Base-by-base conservation (phyloP, 2,797 vertebrate genomes). In the Rhinella marina region DNA sequence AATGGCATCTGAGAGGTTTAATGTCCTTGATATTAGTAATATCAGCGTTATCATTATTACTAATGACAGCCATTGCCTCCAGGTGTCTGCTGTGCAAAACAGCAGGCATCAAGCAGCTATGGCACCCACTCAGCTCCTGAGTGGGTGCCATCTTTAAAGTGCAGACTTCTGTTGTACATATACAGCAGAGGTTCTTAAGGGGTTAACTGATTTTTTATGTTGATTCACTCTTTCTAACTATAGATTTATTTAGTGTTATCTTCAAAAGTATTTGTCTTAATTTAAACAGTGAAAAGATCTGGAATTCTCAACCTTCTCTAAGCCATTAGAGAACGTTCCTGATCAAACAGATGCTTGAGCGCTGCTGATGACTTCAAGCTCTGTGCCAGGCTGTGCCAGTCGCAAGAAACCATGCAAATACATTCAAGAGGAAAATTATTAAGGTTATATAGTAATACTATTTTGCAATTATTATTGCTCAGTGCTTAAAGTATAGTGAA, bases 291-390 rank as follows among this genome's bases (percentile, higher is more conserved):
- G 11, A 77, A 50, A 77, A 16, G 23, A 77, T 13, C 14, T 54
- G n/a, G 23, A 77, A 77, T 77, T 77, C 73, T 54, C 7, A 54
- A 54, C 11, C 48, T 54, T 25, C 23, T 17, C n/a, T 14, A 77
- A 54, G 6, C 66, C 73, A 64, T 72, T 85, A 64, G 56, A n/a
- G n/a, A n/a, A n/a, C n/a, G 7, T 76, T 62, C 57, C 59, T 84
- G 57, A 85, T 77, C 73, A 85, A 85, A 79, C 59, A 50, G 61
- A 86, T 56, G 76, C 59, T 54, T 70, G 19, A 62, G 57, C 57
- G 29, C 73, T 78, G 59, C 84, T 78, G 75, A 78, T 64, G 50
- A 86, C 16, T 73, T 48, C 21, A 14, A 52, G 19, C 73, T 77
- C 73, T 54, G 73, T 75, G 73, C 73, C 73, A 25, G 73, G 73